Conservation (phyloP, 2,113 vertebrate species). For the Podocnemis expansa region DNA sequence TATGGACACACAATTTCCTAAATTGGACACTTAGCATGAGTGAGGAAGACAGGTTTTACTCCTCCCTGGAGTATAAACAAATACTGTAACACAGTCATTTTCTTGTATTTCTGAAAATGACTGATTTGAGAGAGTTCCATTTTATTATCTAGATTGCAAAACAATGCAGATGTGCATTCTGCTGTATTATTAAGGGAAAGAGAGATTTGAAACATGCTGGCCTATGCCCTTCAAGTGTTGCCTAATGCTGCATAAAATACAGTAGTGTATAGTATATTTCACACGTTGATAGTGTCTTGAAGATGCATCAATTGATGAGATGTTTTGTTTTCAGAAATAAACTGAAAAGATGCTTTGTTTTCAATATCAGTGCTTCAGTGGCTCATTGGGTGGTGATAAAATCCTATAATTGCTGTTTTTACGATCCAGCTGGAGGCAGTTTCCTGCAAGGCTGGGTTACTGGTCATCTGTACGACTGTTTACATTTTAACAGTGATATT, state of each 20-base stretch:
- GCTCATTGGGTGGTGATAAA: background rate
- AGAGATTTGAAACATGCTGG: background rate
- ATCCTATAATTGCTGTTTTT: background rate
- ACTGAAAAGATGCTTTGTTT: background rate
- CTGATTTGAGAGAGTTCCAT: background rate
- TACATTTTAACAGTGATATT: background rate
- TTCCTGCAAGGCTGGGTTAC: background rate
- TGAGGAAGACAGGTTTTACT: background rate
- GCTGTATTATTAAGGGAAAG: background rate
- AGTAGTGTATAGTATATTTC: background rate
- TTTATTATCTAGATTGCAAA: background rate
- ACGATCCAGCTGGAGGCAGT: background rate
- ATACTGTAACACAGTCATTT: background rate
- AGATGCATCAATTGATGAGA: background rate
- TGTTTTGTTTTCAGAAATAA: background rate
- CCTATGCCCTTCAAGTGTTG: background rate
- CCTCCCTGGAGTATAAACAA: background rate
- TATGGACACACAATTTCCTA: background rate
- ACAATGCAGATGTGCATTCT: background rate
- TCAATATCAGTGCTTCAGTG: background rate
- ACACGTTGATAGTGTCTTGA: background rate
- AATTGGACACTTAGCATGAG: background rate
- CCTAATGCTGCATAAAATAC: background rate
- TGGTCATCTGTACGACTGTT: background rate
- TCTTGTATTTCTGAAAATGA: background rate